These are phyloP conservation scores for Paraescarpia echinospica DNA, from an alignment of 1,140 invertebrate genomes.

Conservation along the genomic window DNA sequence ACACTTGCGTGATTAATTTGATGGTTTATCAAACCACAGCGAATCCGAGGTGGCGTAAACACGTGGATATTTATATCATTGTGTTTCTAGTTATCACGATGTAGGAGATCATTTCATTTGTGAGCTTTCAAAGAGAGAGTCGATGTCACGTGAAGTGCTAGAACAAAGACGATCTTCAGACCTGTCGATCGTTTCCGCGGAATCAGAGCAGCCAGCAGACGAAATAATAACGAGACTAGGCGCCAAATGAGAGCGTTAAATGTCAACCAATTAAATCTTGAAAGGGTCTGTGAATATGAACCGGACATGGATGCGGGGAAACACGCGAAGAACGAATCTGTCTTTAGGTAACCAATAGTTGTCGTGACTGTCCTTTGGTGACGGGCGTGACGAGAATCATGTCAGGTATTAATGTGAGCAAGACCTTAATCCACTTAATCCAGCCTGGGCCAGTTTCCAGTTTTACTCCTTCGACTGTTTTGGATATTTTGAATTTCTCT, in stretches of 20 bases:
- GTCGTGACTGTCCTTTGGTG: neutral
- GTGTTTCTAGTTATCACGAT: neutral
- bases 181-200: neutral
- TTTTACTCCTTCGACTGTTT: too few relatives aligned
- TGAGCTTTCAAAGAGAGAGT: neutral
- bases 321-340: neutral
- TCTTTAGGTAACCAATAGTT: neutral
- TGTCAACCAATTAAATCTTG: neutral
- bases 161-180: neutral
- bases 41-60: neutral
- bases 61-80: neutral
- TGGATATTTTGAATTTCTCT: too few relatives aligned
- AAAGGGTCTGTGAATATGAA: neutral
- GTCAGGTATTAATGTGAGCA: too few relatives aligned
- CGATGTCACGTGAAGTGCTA: neutral
- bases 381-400: too few relatives aligned
- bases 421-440: too few relatives aligned
- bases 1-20: too few relatives aligned
- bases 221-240: neutral
- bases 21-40: too few relatives aligned
- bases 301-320: neutral
- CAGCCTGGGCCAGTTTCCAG: too few relatives aligned
- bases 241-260: neutral
- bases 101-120: neutral
- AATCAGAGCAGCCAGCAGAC: neutral